phyloP scores from a whole-genome alignment of 2,113 vertebrate species.

The Gyps fulvus region DNA sequence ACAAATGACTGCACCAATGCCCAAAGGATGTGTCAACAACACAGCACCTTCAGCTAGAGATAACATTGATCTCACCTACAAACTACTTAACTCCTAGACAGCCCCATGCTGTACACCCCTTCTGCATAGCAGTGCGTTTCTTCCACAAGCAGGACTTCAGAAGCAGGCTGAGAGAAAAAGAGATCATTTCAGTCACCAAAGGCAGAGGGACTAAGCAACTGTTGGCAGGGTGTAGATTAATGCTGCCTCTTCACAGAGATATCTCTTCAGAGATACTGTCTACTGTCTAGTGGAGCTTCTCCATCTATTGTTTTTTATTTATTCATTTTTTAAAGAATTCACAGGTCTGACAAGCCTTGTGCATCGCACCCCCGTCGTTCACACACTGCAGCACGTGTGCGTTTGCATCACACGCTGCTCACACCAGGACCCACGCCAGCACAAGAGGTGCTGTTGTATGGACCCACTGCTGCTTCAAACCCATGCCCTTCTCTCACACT shows the following conservation, averaged over 20 bases:
- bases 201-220: background rate
- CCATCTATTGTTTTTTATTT: background rate
- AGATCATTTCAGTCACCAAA: background rate
- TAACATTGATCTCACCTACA: accelerated
- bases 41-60: background rate
- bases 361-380: background rate
- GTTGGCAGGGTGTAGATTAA: background rate
- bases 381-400: accelerated
- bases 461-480: background rate
- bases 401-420: background rate
- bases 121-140: background rate
- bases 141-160: background rate
- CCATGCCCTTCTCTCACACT: accelerated
- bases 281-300: background rate
- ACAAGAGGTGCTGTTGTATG: background rate
- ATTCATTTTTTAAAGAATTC: background rate
- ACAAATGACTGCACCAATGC: background rate
- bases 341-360: background rate
- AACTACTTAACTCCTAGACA: background rate
- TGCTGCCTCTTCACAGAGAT: background rate
- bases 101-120: background rate
- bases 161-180: background rate
- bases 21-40: background rate
- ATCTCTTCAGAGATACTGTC: background rate
- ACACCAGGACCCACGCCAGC: background rate